phyloP scores from a whole-genome alignment of 2,113 vertebrate genomes.

The Menura novaehollandiae region DNA sequence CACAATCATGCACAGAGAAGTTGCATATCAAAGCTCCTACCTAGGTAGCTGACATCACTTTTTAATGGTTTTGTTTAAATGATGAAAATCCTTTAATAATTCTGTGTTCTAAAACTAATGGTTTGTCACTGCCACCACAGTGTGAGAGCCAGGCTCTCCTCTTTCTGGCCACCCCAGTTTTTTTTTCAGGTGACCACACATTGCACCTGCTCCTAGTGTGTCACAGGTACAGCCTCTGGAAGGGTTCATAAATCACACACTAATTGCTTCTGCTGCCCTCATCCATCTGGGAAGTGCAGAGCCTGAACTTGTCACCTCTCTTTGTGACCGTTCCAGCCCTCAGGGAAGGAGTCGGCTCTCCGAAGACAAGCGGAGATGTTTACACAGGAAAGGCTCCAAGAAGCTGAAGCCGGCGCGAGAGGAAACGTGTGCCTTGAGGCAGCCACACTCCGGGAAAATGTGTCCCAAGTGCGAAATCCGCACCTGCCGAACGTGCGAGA shows the following conservation, averaged over 20 bases:
- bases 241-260: neutral
- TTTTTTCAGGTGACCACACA: neutral
- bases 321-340: conserved; percentile 6
- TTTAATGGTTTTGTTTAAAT: neutral
- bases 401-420: neutral
- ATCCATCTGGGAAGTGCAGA: neutral
- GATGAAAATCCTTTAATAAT: neutral
- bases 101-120: neutral
- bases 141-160: neutral
- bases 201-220: fast-evolving
- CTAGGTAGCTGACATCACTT: fast-evolving
- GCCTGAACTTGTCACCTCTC: neutral
- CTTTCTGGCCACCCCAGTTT: neutral
- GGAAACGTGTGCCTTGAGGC: neutral
- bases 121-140: neutral
- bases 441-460: conserved; percentile 32
- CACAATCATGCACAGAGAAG: neutral
- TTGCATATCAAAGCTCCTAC: neutral
- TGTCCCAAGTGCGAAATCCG: conserved; percentile 64
- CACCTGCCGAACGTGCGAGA: conserved; percentile 51
- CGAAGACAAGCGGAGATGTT: conserved; percentile 31
- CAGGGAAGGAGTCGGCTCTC: neutral
- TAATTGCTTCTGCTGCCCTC: neutral
- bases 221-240: neutral
- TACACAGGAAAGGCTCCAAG: neutral